Evolutionary conservation across 1,140 invertebrate genomes (phyloP).

Genomic region (Anthonomus grandis): DNA sequence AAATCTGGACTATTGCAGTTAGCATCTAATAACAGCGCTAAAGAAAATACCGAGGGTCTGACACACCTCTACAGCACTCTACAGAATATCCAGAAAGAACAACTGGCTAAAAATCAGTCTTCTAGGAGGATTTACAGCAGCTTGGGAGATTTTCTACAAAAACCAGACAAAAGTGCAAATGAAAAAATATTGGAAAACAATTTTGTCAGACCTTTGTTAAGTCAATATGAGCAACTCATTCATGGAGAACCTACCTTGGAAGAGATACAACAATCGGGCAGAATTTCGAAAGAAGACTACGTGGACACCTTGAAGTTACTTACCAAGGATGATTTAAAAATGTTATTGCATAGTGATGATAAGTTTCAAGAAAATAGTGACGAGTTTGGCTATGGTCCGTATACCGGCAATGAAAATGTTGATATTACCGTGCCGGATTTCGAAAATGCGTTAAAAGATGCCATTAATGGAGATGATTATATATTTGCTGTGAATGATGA

Average conservation of each 20-base stretch:
- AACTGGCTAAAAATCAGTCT: slow-evolving; percentile 2
- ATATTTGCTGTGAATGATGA: not conserved
- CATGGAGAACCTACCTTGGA: slow-evolving; percentile 29
- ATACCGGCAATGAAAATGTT: not conserved
- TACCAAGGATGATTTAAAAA: slow-evolving; percentile 36
- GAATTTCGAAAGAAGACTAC: slow-evolving; percentile 44
- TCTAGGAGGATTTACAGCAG: slow-evolving; percentile 24
- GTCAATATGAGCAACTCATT: slow-evolving; percentile 38
- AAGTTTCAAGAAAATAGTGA: slow-evolving; percentile 27
- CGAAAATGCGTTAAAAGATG: too few species aligned
- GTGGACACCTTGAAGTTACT: slow-evolving; percentile 34
- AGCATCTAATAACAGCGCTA: slow-evolving; percentile 13
- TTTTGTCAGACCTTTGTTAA: slow-evolving; percentile 42
- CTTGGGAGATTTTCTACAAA: slow-evolving; percentile 34
- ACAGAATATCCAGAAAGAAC: slow-evolving; percentile 10
- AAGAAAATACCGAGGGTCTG: not conserved
- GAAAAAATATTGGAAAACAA: slow-evolving; percentile 43
- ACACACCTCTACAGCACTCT: slow-evolving; percentile 6
- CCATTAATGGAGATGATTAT: not conserved
- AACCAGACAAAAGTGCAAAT: slow-evolving; percentile 37
- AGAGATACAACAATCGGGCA: slow-evolving; percentile 13
- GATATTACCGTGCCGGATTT: too few species aligned
- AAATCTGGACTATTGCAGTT: slow-evolving; percentile 16
- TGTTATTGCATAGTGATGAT: slow-evolving; percentile 27
- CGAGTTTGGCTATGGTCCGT: too few species aligned